Conservation (phyloP, 2,888 invertebrate species). For the Bembecia ichneumoniformis region DNA sequence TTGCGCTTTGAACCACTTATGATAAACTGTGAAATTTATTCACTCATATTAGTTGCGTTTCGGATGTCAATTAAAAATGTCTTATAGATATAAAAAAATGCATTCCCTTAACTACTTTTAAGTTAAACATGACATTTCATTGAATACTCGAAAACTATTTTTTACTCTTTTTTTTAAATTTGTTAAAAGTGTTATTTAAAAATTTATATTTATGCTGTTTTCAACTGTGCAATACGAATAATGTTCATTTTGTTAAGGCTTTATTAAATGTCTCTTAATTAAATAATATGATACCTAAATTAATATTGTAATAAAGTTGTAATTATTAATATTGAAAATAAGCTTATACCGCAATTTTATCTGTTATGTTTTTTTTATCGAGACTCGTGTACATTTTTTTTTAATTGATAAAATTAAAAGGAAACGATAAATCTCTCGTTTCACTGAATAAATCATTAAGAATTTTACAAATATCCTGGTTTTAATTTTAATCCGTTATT, state of each 20-base stretch:
- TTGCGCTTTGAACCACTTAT: no score
- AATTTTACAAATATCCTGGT: conserved; percentile 42
- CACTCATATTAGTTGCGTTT: no score
- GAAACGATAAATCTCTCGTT: conserved; percentile 50
- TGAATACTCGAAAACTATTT: conserved; percentile 14
- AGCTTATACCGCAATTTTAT: conserved; percentile 57
- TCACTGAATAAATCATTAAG: conserved; percentile 66
- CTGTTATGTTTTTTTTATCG: conserved; percentile 51
- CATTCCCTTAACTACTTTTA: conserved; percentile 1
- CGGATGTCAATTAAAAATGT: no score
- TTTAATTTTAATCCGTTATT: conserved; percentile 25
- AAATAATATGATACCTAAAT: conserved; percentile 29
- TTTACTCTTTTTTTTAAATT: conserved; percentile 14
- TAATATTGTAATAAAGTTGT: conserved; percentile 64
- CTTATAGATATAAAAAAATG: not conserved
- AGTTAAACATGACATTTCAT: conserved; percentile 3
- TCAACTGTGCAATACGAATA: conserved; percentile 62
- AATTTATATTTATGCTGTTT: conserved; percentile 48
- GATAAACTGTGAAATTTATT: no score
- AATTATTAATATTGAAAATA: conserved; percentile 52
- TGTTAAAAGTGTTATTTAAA: conserved; percentile 20
- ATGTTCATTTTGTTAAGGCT: conserved; percentile 50
- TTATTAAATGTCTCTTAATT: conserved; percentile 43
- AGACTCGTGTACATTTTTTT: conserved; percentile 33
- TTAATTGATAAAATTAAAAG: conserved; percentile 35